Base-by-base conservation (phyloP, 2,113 vertebrate genomes). In the Siniperca chuatsi region DNA sequence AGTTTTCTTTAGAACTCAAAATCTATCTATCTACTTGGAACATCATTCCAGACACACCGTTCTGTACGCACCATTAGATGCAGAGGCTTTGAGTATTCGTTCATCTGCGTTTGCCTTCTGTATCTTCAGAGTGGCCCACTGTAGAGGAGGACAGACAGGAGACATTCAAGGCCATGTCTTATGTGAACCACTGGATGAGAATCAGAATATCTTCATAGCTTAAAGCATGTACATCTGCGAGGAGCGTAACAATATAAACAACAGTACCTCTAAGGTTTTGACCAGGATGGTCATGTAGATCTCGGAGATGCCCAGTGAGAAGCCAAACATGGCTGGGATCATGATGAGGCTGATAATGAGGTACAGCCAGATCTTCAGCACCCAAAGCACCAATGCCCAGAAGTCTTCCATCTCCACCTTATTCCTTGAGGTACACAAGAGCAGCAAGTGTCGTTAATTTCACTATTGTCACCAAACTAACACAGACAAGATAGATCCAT, bases 121-220 rank as follows among this genome's bases (percentile, higher is more conserved):
- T 81, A 99, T 97, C 71, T 97, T 96, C 85, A 96, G 89, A 0
- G 98, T 99, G 79, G 98, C 98, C 98, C 98, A 99, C 98, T 99
- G 94, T 86, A 88, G 60, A 84, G 29, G 64, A 95, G 61, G 70
- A 73, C 65, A 18, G 72, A 81, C 82, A 66, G n/a, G 33, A 75
- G 15, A 55, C 25, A 68, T 23, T 13, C 2, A 50, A 29, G 79
- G 1, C 0, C 25, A 66, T 40, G 8, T 55, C 13, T 33, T 11
- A 78, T 21, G 20, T 29, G 21, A 10, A 21, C 11, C 18, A 54
- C 8, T 48, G 42, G 33, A 52, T 72, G 15, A 74, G 6, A 21
- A 37, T 37, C 37, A 18, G 7, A 62, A 58, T 25, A 42, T 65
- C 1, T 25, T 6, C 67, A 44, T 0, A 0, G 8, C 4, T 33